Conservation (phyloP, 2,888 invertebrate species). For the Rhimphoctona megacephalus region DNA sequence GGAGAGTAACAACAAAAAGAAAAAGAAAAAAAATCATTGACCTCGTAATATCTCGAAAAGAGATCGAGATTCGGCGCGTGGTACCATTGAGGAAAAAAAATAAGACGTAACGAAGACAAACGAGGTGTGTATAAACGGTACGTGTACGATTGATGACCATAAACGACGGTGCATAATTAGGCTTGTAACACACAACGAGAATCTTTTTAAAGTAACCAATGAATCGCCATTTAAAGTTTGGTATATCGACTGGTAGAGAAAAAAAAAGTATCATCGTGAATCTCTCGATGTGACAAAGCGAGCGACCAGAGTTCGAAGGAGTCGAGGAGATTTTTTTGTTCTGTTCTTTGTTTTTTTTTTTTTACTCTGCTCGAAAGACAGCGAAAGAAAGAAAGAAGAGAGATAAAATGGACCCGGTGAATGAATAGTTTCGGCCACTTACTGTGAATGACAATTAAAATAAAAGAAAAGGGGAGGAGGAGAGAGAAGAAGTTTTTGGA, state of each 20-base stretch:
- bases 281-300: neutral
- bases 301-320: constrained; percentile 1
- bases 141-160: constrained; percentile 11
- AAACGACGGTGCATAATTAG: constrained; percentile 42
- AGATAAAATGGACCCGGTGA: constrained; percentile 6
- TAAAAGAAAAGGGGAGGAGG: constrained; percentile 7
- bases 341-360: neutral
- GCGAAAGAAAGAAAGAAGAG: neutral
- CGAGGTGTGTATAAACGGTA: constrained; percentile 12
- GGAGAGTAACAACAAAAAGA: neutral
- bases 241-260: neutral
- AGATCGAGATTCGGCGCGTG: constrained; percentile 19
- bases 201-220: neutral
- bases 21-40: constrained; percentile 5
- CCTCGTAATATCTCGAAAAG: neutral
- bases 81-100: neutral
- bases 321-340: constrained; percentile 12
- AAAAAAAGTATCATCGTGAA: constrained; percentile 4
- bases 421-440: constrained; percentile 8
- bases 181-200: constrained; percentile 14
- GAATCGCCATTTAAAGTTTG: neutral
- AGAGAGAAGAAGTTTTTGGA: neutral
- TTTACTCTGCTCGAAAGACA: neutral
- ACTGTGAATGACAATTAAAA: constrained; percentile 34
- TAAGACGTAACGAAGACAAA: constrained; percentile 44